Base-by-base conservation (phyloP, 2,888 invertebrate genomes). In the Diogma glabrata region DNA sequence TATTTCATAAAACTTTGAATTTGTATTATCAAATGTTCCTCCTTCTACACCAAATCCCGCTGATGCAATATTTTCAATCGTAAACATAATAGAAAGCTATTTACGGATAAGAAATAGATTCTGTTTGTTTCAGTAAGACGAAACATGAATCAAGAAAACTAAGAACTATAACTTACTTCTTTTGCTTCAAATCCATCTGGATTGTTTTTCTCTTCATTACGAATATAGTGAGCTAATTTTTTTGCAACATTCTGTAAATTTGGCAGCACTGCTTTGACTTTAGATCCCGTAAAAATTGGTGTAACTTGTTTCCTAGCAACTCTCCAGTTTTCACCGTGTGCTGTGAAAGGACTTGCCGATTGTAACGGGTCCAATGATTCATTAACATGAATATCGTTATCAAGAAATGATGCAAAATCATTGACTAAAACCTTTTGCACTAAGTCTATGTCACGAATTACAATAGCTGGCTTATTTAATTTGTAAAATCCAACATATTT, bases 401-500 rank as follows among this genome's bases (percentile, higher is more conserved):
- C 51, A 48, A 53, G 52, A 28, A 53, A 52, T 14, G 26, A 22
- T 8, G 50, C 49, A 23, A 57, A 54, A 43, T 54, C 49, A 3
- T 52, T 52, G 4, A 48, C 30, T n/a, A 55, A 38, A 33, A 57
- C 47, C 7, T 53, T 48, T 50, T 52, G 54, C 4, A 55, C 48
- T 22, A 57, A 47, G 16, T 55, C 51, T 17, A 52, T 30, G 45
- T 57, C 55, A 33, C 52, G 52, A 3, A 57, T 22, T 8, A 57
- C 12, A n/a, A 57, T 19, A 8, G 54, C 54, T n/a, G 55, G 55
- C 14, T 30, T 20, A 38, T 51, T 49, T 47, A 54, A 52, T 53
- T 54, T 54, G 30, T 57, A 57, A 33, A 57, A 52, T 28, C 53
- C 57, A 28, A 55, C 50, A 47, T 54, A 57, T 33, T 49, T 51